Percentiles rank a stretch among this genome's conserved stretches.
phyloP scores from a whole-genome alignment of 2,113 vertebrate genomes.

The Campylomormyrus numenius region DNA sequence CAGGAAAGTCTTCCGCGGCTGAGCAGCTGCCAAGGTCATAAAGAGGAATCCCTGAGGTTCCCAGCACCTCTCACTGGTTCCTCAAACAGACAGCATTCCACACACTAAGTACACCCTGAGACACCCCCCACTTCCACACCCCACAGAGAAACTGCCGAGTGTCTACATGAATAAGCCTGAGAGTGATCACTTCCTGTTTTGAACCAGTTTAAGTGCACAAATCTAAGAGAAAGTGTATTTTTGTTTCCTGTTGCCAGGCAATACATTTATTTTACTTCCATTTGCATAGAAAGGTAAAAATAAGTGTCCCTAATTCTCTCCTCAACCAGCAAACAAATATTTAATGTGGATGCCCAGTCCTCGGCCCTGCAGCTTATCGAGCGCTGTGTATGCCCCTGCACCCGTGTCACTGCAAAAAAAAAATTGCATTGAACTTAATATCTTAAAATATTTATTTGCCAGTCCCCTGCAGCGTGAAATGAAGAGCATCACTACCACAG shows the following conservation, averaged over 20 bases:
- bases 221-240: neutral
- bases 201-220: neutral
- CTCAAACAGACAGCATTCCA: neutral
- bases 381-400: neutral
- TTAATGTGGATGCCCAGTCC: neutral
- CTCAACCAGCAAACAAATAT: neutral
- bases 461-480: conserved; percentile 21
- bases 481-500: conserved; percentile 2
- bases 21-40: neutral
- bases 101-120: neutral
- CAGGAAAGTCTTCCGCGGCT: neutral
- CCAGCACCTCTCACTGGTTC: neutral
- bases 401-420: conserved; percentile 22
- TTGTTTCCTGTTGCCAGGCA: neutral
- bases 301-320: neutral
- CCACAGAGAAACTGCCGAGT: neutral
- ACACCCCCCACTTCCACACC: neutral
- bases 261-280: neutral
- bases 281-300: neutral
- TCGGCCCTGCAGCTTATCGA: neutral
- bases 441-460: conserved; percentile 23
- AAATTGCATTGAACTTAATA: conserved; percentile 20
- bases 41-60: neutral
- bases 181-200: neutral
- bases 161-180: neutral